Conservation (phyloP, 2,797 vertebrate genomes). For the Hyperoplus immaculatus region DNA sequence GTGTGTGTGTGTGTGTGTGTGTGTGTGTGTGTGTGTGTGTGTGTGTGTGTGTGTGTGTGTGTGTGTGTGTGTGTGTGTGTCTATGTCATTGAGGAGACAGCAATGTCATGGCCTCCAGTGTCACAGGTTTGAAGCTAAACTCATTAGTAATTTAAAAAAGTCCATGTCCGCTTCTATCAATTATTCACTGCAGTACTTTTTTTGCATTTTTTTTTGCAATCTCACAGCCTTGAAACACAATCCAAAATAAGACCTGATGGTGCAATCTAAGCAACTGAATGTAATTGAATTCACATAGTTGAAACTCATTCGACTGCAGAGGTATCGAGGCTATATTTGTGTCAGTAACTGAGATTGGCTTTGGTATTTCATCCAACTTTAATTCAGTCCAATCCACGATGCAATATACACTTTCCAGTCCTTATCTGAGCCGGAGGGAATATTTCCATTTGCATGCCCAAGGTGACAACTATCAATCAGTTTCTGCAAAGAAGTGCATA, state of each 20-base stretch:
- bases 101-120: conserved; percentile 52
- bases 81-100: conserved; percentile 41
- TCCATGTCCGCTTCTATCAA: conserved; percentile 75
- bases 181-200: conserved; percentile 69
- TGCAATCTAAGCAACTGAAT: conserved; percentile 1
- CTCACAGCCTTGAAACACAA: conserved; percentile 29
- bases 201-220: conserved; percentile 33
- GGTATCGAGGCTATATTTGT: conserved; percentile 11
- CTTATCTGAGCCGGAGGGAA: conserved; percentile 32
- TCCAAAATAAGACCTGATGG: conserved; percentile 33
- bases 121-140: conserved; percentile 71
- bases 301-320: neutral
- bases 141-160: conserved; percentile 84
- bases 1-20: conserved; percentile 31
- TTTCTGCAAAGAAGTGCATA: conserved; percentile 18
- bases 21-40: conserved; percentile 28
- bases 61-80: conserved; percentile 28
- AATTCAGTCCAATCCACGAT: conserved; percentile 42
- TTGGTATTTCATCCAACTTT: conserved; percentile 51
- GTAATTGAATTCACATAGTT: neutral
- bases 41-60: conserved; percentile 28
- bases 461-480: conserved; percentile 25
- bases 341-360: conserved; percentile 13
- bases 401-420: conserved; percentile 37
- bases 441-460: conserved; percentile 27